Conservation (phyloP, 2,888 invertebrate species). For the Cryptus viduatorius region DNA sequence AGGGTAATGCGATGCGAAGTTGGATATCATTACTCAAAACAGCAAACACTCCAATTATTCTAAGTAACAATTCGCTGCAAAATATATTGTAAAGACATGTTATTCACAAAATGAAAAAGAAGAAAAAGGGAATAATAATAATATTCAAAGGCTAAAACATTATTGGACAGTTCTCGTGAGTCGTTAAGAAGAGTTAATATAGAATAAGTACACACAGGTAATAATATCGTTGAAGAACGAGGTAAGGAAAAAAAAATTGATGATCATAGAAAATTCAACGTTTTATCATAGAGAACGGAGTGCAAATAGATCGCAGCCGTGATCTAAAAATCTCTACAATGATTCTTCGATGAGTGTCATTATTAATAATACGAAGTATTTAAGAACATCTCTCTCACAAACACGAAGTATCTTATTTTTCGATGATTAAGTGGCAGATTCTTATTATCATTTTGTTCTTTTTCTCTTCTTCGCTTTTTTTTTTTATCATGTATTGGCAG, state of each 20-base stretch:
- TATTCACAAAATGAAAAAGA: conserved; percentile 8
- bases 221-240: conserved; percentile 9
- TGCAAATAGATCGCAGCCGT: conserved; percentile 48
- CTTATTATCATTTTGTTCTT: conserved; percentile 43
- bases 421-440: conserved; percentile 70
- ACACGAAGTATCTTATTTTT: conserved; percentile 64
- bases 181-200: conserved; percentile 14
- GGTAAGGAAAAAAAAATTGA: conserved; percentile 13
- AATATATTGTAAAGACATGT: conserved; percentile 40
- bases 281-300: conserved; percentile 57
- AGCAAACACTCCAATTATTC: not conserved
- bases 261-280: conserved; percentile 63
- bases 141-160: not conserved
- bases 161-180: not conserved
- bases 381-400: conserved; percentile 44
- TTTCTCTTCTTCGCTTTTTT: not conserved
- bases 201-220: conserved; percentile 15
- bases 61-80: conserved; percentile 30
- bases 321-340: conserved; percentile 61
- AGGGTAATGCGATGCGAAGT: not conserved
- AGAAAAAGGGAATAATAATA: conserved; percentile 1
- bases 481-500: conserved; percentile 65
- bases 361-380: conserved; percentile 53
- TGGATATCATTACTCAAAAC: not conserved
- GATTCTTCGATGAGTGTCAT: conserved; percentile 47